Evolutionary conservation across 2,797 vertebrate species (phyloP), one percentile per base, ranked within the genome.

Genomic region (Trematomus bernacchii): DNA sequence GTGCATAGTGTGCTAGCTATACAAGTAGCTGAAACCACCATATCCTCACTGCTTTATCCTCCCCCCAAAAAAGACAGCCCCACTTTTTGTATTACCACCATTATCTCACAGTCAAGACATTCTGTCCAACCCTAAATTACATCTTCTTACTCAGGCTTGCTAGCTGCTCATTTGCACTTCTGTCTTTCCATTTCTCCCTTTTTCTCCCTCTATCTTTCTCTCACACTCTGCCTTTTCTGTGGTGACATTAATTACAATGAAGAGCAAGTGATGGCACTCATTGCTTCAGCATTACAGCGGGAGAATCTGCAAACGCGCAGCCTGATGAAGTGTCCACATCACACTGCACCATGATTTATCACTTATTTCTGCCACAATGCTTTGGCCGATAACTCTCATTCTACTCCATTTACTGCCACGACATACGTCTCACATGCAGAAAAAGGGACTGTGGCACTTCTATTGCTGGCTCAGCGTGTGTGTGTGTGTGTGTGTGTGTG

Each of bases 231-330:
- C 70, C 66, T 81, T 82, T 78, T 77, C 69, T 13, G 58, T 18
- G 62, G 43, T 79, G 78, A 87, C 92, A 89, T 87, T 92, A 92
- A 93, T 93, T 92, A 89, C 86, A 66, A 83, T 69, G 78, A 86
- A 85, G 73, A 76, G 69, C 72, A 73, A 55, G 62, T 55, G 80
- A 79, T 77, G 78, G 79, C 79, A 74, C 76, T 90, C 85, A 72
- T 77, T 80, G 85, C 80, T 78, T 70, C 67, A 51, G 71, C 69
- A 82, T 86, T 76, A 81, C 79, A 51, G 73, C 55, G 0, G 77
- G 75, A 70, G 62, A 82, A 74, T 91, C 83, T 84, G 90, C 88
- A 84, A 78, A 68, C 2, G 55, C 43, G 16, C 14, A 30, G 79
- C 77, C 84, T 85, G 87, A 92, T 91, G 85, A 90, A 89, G 87